A percentile compares a stretch with the other conserved stretches of the same genome.
Evolutionary conservation across 2,888 invertebrate genomes (phyloP).

Genomic region (Nomada fucata): DNA sequence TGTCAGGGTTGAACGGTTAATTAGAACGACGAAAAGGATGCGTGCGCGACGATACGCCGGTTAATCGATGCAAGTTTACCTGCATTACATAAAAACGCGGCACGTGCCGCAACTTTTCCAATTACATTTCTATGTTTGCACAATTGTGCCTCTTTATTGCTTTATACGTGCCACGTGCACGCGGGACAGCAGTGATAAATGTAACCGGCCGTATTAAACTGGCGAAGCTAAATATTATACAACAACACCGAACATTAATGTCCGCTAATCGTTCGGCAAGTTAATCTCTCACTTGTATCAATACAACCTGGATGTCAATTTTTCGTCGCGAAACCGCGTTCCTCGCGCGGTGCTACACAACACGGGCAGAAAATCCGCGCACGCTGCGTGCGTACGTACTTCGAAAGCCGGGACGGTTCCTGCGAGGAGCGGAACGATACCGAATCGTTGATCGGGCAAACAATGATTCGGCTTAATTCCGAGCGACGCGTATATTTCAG

Average conservation of each 20-base stretch:
- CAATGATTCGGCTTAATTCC: constrained; percentile 69
- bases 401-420: constrained; percentile 20
- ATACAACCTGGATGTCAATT: no score
- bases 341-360: no score
- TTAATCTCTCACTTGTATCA: no score
- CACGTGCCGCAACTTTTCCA: constrained; percentile 56
- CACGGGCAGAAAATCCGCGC: no score
- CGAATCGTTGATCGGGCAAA: constrained; percentile 58
- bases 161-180: constrained; percentile 23
- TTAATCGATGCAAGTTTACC: constrained; percentile 47
- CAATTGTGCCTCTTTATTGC: constrained; percentile 47
- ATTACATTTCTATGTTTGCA: constrained; percentile 50
- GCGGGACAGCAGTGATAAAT: constrained; percentile 25
- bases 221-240: constrained; percentile 39
- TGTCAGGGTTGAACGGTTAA: neutral
- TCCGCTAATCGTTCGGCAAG: neutral
- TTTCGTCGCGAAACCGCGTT: no score
- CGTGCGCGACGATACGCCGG: constrained; percentile 17
- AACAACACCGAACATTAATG: constrained; percentile 14
- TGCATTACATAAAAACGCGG: constrained; percentile 43
- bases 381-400: no score
- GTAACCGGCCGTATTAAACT: constrained; percentile 38
- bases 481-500: constrained; percentile 61
- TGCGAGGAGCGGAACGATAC: constrained; percentile 18
- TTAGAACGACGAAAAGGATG: constrained; percentile 4